phyloP scores from a whole-genome alignment of 2,113 vertebrate genomes.

The human (Homo sapiens) region DNA sequence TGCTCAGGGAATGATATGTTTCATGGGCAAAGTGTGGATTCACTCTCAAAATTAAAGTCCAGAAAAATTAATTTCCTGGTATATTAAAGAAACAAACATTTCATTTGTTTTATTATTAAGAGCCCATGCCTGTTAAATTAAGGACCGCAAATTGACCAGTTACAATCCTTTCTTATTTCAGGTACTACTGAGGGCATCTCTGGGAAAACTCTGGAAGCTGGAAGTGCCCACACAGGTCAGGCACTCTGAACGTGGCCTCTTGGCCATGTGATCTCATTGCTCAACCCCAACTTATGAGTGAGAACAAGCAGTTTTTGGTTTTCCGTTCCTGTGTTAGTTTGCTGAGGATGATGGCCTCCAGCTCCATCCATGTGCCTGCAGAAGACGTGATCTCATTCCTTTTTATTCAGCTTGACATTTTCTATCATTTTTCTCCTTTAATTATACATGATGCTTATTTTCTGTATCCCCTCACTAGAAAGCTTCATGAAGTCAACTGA shows the following conservation, averaged over 20 bases:
- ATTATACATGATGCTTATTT: background rate
- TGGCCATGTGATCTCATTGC: background rate
- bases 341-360: no score
- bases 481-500: background rate
- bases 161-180: background rate
- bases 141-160: background rate
- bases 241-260: background rate
- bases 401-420: background rate
- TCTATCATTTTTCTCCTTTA: background rate
- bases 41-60: background rate
- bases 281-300: no score
- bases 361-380: no score
- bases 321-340: no score
- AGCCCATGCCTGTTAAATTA: background rate
- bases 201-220: background rate
- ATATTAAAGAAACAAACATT: background rate
- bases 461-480: background rate
- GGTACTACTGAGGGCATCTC: background rate
- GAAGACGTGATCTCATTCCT: no score
- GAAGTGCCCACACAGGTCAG: background rate
- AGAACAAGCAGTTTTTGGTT: no score
- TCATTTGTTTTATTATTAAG: background rate
- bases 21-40: background rate
- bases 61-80: background rate
- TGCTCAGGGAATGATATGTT: background rate